Evolutionary conservation across 2,113 vertebrate species (phyloP).

Genomic region (Fregetta grallaria): DNA sequence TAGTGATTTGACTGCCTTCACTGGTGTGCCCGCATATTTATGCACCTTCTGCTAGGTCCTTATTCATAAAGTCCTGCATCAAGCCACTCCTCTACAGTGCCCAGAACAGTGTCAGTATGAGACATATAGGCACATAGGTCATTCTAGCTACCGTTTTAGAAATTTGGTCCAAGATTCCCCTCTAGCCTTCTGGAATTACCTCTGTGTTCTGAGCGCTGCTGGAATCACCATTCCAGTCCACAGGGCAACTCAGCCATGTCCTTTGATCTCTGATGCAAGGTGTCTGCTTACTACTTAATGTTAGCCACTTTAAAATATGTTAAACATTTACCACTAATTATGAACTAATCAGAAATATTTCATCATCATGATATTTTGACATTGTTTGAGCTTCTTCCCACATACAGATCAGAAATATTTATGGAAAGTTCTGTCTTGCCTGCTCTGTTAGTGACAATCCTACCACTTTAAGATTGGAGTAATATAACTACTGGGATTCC

Average conservation of each 20-base stretch:
- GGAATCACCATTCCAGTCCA: neutral
- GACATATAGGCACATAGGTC: rapidly evolving
- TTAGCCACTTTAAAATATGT: neutral
- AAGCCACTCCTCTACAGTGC: neutral
- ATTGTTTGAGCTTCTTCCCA: neutral
- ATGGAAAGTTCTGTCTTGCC: neutral
- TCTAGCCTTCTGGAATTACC: neutral
- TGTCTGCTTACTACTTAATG: neutral
- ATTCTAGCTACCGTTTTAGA: neutral
- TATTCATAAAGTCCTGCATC: neutral
- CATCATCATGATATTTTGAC: neutral
- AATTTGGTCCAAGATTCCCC: neutral
- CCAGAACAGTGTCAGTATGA: neutral
- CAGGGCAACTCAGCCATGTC: neutral
- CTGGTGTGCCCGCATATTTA: neutral
- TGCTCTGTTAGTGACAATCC: neutral
- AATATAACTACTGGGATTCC: neutral
- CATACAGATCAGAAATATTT: neutral
- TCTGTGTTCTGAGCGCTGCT: neutral
- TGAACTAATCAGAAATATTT: neutral
- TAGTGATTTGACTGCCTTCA: neutral
- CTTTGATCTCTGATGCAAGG: neutral
- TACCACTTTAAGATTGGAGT: neutral
- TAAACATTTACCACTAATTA: neutral
- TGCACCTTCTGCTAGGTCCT: neutral